phyloP scores from a whole-genome alignment of 2,113 vertebrate genomes.

The Oncorhynchus keta region DNA sequence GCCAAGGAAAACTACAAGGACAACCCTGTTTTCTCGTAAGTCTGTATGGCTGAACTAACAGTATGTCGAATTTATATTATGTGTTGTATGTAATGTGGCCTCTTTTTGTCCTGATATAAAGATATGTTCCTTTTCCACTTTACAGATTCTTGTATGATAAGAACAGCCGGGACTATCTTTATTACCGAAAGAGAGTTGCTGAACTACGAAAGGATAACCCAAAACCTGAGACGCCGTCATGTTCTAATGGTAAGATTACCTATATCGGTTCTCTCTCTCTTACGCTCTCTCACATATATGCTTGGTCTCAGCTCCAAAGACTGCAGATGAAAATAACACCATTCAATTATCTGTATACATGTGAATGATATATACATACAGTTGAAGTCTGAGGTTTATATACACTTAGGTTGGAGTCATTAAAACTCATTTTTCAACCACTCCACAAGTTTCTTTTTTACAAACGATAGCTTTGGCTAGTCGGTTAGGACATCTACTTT shows the following conservation, averaged over 20 bases:
- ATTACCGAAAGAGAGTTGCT: constrained; percentile 93
- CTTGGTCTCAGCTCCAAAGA: not conserved
- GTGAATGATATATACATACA: too few relatives aligned
- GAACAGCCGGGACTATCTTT: constrained; percentile 90
- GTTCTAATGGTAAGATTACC: constrained; percentile 79
- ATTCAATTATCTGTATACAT: not conserved
- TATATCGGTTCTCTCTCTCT: not conserved
- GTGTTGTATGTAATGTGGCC: not conserved
- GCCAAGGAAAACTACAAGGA: constrained; percentile 94
- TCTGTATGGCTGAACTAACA: constrained; percentile 31
- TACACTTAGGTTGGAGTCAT: too few relatives aligned
- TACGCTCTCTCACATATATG: not conserved
- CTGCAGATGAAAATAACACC: not conserved
- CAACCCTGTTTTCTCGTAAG: constrained; percentile 90
- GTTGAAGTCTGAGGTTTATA: too few relatives aligned
- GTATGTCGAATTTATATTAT: too few relatives aligned
- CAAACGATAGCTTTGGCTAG: too few relatives aligned
- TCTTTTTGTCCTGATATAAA: not conserved
- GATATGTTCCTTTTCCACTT: not conserved
- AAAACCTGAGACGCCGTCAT: constrained; percentile 57
- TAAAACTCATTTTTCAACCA: too few relatives aligned
- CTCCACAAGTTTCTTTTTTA: too few relatives aligned
- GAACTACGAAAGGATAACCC: constrained; percentile 78
- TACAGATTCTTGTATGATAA: constrained; percentile 92
- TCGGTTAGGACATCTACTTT: too few relatives aligned